phyloP scores from a whole-genome alignment of 37 sponge, comb jelly and placozoan genomes.

The Halisarca cf. caerulea region DNA sequence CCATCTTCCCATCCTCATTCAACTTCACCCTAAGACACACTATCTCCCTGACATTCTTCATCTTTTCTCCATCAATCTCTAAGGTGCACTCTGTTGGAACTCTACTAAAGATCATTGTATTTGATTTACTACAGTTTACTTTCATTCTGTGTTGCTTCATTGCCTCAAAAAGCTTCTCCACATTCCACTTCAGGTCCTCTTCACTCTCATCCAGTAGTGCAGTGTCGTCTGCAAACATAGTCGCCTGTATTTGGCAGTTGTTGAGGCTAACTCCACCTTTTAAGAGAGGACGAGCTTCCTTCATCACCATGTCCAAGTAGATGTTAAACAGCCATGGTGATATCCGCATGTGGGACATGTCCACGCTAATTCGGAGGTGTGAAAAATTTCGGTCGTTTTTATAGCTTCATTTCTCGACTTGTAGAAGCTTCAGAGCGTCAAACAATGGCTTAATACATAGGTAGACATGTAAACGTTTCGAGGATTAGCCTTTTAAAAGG shows the following conservation, averaged over 20 bases:
- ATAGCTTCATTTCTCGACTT: no score
- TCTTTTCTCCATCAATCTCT: constrained; percentile 16
- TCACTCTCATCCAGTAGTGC: neutral
- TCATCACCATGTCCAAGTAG: constrained; percentile 26
- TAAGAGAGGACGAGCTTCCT: neutral
- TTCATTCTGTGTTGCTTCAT: constrained; percentile 16
- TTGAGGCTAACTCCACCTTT: neutral
- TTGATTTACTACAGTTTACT: constrained; percentile 20
- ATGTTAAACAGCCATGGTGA: constrained; percentile 11
- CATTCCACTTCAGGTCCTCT: constrained; percentile 19
- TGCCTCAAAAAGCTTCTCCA: constrained; percentile 26
- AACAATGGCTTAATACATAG: no score
- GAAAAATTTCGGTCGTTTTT: no score
- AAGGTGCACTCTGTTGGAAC: constrained; percentile 20
- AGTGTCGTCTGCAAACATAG: constrained; percentile 15
- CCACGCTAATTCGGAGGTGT: no score
- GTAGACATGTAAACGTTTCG: no score
- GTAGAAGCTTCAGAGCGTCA: no score
- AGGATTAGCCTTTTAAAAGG: no score
- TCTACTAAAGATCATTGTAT: constrained; percentile 5
- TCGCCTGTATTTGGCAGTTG: constrained; percentile 28
- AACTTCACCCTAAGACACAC: constrained; percentile 4
- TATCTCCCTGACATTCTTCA: constrained; percentile 17
- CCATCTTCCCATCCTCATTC: constrained; percentile 20
- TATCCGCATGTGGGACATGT: no score